A percentile compares a stretch with the other conserved stretches of the same genome.
These are phyloP conservation scores for Plectrocnemia conspersa DNA, from an alignment of 1,140 invertebrate genomes.

Conservation along the genomic window DNA sequence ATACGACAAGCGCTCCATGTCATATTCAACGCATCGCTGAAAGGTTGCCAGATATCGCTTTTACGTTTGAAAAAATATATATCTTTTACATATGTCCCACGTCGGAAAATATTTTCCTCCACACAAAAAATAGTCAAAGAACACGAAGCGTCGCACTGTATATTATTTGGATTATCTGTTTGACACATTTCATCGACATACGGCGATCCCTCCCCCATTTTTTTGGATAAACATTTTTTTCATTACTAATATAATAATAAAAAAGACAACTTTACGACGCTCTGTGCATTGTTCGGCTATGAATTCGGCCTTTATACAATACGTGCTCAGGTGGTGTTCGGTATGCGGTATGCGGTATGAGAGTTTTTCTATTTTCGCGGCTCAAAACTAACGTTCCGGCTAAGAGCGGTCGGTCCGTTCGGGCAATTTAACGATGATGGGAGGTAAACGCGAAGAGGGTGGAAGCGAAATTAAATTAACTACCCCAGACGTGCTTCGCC, in stretches of 20 bases:
- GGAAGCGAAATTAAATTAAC: constrained; percentile 5
- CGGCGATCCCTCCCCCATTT: neutral
- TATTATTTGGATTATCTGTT: too few relatives aligned
- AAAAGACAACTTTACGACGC: neutral
- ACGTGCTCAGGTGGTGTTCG: constrained; percentile 9
- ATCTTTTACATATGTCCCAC: too few relatives aligned
- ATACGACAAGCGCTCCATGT: too few relatives aligned
- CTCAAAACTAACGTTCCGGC: constrained; percentile 2
- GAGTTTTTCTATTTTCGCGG: neutral
- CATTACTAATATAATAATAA: neutral
- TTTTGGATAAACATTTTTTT: neutral
- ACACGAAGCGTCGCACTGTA: too few relatives aligned
- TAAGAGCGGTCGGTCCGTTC: neutral
- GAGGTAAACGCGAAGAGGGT: neutral
- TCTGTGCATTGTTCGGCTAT: neutral
- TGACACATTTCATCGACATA: too few relatives aligned
- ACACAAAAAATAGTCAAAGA: too few relatives aligned
- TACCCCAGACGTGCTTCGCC: neutral
- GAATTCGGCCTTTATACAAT: neutral
- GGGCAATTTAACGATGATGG: constrained; percentile 5
- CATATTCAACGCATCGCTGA: too few relatives aligned
- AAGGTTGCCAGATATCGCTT: too few relatives aligned
- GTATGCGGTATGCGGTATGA: too few relatives aligned
- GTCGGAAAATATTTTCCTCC: too few relatives aligned
- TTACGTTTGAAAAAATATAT: too few relatives aligned